Percentiles rank a stretch among this genome's conserved stretches.
Conservation (phyloP, 2,888 invertebrate genomes). For the Lasioglossum oenotherae region DNA sequence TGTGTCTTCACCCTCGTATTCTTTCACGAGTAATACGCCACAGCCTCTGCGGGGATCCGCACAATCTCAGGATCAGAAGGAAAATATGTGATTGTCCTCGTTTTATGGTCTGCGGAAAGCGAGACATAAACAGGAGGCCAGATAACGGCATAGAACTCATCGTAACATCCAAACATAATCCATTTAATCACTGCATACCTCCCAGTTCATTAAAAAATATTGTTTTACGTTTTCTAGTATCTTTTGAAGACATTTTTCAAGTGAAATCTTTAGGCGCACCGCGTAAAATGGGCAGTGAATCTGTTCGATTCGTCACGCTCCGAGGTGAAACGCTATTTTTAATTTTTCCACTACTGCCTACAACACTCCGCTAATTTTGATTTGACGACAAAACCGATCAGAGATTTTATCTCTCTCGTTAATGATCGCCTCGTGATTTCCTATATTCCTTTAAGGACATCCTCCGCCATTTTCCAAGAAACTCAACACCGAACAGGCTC, state of each 20-base stretch:
- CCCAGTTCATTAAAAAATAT: background rate
- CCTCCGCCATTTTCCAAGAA: background rate
- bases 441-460: background rate
- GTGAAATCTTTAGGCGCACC: too few relatives aligned
- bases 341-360: too few relatives aligned
- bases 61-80: slow-evolving; percentile 63
- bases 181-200: background rate
- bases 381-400: background rate
- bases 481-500: background rate
- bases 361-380: background rate
- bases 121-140: background rate
- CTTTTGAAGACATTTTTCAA: too few relatives aligned
- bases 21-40: slow-evolving; percentile 44
- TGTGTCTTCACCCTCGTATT: slow-evolving; percentile 63
- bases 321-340: too few relatives aligned
- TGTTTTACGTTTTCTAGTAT: too few relatives aligned
- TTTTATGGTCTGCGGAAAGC: slow-evolving; percentile 39
- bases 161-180: background rate
- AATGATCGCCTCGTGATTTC: background rate
- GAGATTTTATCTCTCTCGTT: background rate
- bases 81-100: slow-evolving; percentile 66
- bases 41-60: slow-evolving; percentile 50
- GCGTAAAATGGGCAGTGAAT: too few relatives aligned
- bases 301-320: too few relatives aligned
- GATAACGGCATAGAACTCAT: background rate